These are phyloP conservation scores for Ophioninae sp. DNA, from an alignment of 2,888 invertebrate genomes.

Conservation along the genomic window DNA sequence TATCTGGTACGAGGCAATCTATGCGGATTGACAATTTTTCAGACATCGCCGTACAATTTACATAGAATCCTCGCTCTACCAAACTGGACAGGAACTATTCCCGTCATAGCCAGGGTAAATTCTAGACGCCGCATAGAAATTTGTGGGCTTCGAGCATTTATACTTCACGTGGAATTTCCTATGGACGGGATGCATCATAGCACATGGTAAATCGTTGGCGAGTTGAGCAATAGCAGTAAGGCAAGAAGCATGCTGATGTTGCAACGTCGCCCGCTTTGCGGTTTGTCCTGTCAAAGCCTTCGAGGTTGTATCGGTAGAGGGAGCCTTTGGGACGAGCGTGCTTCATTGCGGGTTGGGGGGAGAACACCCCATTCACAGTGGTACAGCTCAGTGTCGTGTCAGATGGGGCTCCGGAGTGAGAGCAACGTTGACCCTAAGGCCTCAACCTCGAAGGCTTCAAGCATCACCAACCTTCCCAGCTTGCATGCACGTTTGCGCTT, in stretches of 20 bases:
- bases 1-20: not conserved
- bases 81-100: not conserved
- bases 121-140: not conserved
- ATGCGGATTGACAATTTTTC: not conserved
- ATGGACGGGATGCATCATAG: slow-evolving; percentile 2
- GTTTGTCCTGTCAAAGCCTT: slow-evolving; percentile 75
- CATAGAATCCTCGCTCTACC: not conserved
- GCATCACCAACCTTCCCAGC: slow-evolving; percentile 29
- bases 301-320: slow-evolving; percentile 41
- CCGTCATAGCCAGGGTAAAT: not conserved
- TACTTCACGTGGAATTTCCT: slow-evolving; percentile 1
- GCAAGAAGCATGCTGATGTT: slow-evolving; percentile 47
- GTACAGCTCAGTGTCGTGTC: slow-evolving; percentile 71
- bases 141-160: not conserved
- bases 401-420: slow-evolving; percentile 59
- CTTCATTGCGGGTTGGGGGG: slow-evolving; percentile 20
- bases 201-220: slow-evolving; percentile 5
- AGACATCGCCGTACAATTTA: not conserved
- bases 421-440: slow-evolving; percentile 51
- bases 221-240: slow-evolving; percentile 47
- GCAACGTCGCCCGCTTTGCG: slow-evolving; percentile 68
- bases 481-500: slow-evolving; percentile 23
- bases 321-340: slow-evolving; percentile 33
- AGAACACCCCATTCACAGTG: slow-evolving; percentile 69
- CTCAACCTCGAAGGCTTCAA: slow-evolving; percentile 32